Evolutionary conservation across 2,888 invertebrate species (phyloP).

Genomic region (Stenurella melanura): DNA sequence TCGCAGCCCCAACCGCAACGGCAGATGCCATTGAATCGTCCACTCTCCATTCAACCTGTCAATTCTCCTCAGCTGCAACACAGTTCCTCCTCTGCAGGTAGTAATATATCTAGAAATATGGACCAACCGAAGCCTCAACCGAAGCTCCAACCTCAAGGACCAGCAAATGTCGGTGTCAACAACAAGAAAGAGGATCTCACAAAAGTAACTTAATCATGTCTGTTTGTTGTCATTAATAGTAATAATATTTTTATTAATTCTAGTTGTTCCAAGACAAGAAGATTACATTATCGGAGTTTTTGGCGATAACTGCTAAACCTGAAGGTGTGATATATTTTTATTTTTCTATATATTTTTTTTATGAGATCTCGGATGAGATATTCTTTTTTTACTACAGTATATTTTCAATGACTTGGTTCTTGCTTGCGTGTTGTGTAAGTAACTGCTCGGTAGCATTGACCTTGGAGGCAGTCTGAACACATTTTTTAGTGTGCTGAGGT

Average conservation of each 20-base stretch:
- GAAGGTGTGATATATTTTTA: slow-evolving; percentile 66
- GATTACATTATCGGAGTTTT: slow-evolving; percentile 70
- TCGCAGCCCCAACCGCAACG: neutral
- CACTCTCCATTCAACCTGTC: slow-evolving; percentile 3
- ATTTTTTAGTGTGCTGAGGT: too few relatives aligned
- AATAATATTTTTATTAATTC: slow-evolving; percentile 58
- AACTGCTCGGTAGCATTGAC: too few relatives aligned
- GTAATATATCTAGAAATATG: neutral
- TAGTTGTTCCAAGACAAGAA: slow-evolving; percentile 72
- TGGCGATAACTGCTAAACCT: slow-evolving; percentile 68
- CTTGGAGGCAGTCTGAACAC: too few relatives aligned
- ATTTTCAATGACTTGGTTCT: neutral
- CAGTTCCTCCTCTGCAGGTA: neutral
- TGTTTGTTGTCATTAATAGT: slow-evolving; percentile 26
- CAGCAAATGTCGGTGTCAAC: neutral
- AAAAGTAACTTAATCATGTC: slow-evolving; percentile 55
- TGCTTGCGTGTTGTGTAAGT: neutral
- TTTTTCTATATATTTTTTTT: slow-evolving; percentile 41
- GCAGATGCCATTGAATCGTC: slow-evolving; percentile 19
- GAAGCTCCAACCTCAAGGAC: neutral
- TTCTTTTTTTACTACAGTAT: slow-evolving; percentile 10
- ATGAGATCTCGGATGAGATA: neutral
- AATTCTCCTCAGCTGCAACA: neutral
- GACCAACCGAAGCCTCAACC: neutral
- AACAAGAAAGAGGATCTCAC: slow-evolving; percentile 51